Evolutionary conservation across 2,888 invertebrate genomes (phyloP).

Genomic region (Lydus trimaculatus): DNA sequence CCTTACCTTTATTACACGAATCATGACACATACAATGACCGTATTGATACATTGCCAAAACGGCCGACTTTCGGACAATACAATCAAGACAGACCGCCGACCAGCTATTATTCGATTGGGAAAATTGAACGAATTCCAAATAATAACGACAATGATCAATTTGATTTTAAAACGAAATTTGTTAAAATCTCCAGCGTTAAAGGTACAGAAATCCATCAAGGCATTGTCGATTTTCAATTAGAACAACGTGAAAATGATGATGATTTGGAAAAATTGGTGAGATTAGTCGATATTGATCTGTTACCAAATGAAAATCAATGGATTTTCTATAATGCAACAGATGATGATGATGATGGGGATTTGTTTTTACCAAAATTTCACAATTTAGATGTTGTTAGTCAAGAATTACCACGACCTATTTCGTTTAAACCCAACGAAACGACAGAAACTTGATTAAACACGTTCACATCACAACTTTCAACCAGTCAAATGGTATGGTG

Average conservation of each 20-base stretch:
- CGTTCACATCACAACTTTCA: background rate
- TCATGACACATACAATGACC: constrained; percentile 24
- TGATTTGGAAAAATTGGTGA: constrained; percentile 12
- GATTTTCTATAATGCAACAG: constrained; percentile 40
- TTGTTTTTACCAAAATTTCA: constrained; percentile 35
- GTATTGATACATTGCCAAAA: constrained; percentile 22
- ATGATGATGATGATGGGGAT: constrained; percentile 35
- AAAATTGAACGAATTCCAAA: constrained; percentile 35
- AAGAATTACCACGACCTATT: constrained; percentile 42
- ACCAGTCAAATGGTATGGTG: too few species aligned
- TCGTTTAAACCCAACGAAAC: background rate
- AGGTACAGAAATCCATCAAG: constrained; percentile 30
- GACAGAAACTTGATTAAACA: constrained; percentile 3
- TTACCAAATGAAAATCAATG: constrained; percentile 40
- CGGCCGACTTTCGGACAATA: constrained; percentile 29
- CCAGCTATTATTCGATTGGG: constrained; percentile 27
- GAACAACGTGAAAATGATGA: constrained; percentile 39
- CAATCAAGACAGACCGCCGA: constrained; percentile 15
- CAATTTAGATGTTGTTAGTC: constrained; percentile 31
- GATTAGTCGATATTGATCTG: constrained; percentile 41
- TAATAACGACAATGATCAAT: constrained; percentile 38
- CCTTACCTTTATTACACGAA: constrained; percentile 7
- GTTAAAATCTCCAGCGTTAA: constrained; percentile 46
- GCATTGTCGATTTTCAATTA: constrained; percentile 27
- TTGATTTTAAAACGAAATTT: constrained; percentile 45